Conservation (phyloP, 2,888 invertebrate genomes). For the Sminthurides aquaticus region DNA sequence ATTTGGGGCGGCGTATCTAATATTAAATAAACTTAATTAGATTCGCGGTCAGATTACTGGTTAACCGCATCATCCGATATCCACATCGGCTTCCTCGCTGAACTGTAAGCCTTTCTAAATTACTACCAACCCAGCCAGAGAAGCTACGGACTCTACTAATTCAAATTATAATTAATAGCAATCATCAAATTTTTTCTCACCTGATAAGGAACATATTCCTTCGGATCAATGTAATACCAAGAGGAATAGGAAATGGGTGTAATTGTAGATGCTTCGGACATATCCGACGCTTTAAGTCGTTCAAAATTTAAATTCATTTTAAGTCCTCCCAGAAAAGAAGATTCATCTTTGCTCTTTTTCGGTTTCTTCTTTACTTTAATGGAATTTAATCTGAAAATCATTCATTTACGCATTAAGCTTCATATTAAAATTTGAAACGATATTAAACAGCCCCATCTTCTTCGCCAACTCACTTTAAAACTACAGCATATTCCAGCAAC, state of each 20-base stretch:
- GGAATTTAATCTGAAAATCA: constrained; percentile 6
- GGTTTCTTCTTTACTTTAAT: constrained; percentile 9
- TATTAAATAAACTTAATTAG: no score
- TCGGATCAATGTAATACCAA: constrained; percentile 20
- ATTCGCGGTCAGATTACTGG: no score
- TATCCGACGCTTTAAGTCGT: background rate
- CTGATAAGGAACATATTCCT: constrained; percentile 20
- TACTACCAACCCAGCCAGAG: no score
- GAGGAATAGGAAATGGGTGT: constrained; percentile 15
- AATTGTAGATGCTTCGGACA: constrained; percentile 5
- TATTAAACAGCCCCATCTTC: background rate
- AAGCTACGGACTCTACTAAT: no score
- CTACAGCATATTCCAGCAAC: constrained; percentile 16
- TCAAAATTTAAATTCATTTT: constrained; percentile 11
- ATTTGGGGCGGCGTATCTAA: constrained; percentile 20
- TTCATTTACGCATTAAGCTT: no score
- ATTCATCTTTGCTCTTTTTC: constrained; percentile 1
- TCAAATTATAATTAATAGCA: background rate
- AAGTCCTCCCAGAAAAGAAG: background rate
- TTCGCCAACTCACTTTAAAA: constrained; percentile 15
- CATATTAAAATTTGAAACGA: no score
- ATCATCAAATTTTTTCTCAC: constrained; percentile 6
- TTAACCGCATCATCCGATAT: no score
- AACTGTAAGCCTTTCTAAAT: no score
- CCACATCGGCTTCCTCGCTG: no score